Evolutionary conservation across 2,113 vertebrate species (phyloP), one percentile per base, ranked within the genome.

Genomic region (Pseudorectes ferrugineus): DNA sequence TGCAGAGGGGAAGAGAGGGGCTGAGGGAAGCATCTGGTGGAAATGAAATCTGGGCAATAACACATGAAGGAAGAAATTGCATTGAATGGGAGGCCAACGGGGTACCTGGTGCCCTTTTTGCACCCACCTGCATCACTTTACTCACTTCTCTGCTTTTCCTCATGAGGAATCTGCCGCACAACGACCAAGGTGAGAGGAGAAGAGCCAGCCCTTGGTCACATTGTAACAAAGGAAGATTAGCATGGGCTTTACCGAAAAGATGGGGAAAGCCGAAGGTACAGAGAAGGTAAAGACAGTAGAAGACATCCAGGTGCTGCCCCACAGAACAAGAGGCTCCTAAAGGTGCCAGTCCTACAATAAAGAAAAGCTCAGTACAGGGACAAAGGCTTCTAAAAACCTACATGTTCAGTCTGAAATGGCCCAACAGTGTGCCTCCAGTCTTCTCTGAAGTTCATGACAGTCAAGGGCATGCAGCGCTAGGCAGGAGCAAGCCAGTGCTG

Each of bases 391-490:
- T 14, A 13, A 76, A 62, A 51, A 3, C 4, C 3, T 21, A 1
- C 4, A 5, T 42, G 11, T 28, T 85, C 38, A 72, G 38, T 14
- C 20, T 67, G 17, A 72, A 58, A 51, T 23, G 40, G 23, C 29
- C 22, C 1, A 7, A 21, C 18, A 80, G 26, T 0, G 0, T 72
- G 43, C 24, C 20, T 76, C 6, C 20, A 31, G 29, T 54, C 24
- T 26, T 11, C 40, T 72, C 20, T 61, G 73, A 73, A 59, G 36
- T n/a, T 84, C 54, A 13, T 36, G 42, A 36, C 2, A 20, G 40
- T 28, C 63, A 43, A 42, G 43, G 15, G 13, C 4, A 1, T 1
- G 1, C 48, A 55, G 57, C 0, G 0, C 14, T 25, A 40, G 35
- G 49, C 62, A 68, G 63, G 40, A 68, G 29, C 33, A 59, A 71